These are phyloP conservation scores for Atta texana DNA, from an alignment of 1,140 invertebrate species.

Conservation along the genomic window DNA sequence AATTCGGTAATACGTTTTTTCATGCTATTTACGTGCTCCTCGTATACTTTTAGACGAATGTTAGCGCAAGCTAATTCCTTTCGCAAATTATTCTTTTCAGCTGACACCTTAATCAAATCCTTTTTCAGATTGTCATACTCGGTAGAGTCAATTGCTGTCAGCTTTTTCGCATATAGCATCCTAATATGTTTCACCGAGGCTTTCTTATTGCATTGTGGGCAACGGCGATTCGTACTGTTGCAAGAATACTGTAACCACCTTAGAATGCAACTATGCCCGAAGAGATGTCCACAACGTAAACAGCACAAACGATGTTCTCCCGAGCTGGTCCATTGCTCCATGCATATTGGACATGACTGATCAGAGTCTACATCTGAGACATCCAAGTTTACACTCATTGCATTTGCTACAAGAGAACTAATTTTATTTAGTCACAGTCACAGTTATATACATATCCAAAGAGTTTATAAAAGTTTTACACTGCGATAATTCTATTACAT, in stretches of 20 bases:
- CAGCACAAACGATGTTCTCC: slow-evolving; percentile 93
- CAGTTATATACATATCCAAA: not conserved
- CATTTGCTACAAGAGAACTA: slow-evolving; percentile 7
- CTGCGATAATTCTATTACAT: not conserved
- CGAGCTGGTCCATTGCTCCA: slow-evolving; percentile 94
- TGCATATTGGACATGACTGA: slow-evolving; percentile 94
- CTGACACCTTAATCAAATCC: slow-evolving; percentile 86
- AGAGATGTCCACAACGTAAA: slow-evolving; percentile 96
- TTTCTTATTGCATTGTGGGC: slow-evolving; percentile 95
- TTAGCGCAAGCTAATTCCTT: slow-evolving; percentile 83
- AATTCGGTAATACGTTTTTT: slow-evolving; percentile 81
- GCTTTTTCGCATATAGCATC: slow-evolving; percentile 89
- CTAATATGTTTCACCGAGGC: slow-evolving; percentile 91
- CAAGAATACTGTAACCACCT: slow-evolving; percentile 89
- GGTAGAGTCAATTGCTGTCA: slow-evolving; percentile 89
- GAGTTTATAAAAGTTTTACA: not conserved
- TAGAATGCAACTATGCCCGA: slow-evolving; percentile 94
- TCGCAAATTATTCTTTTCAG: slow-evolving; percentile 86
- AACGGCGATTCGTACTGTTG: slow-evolving; percentile 85
- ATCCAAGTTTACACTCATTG: slow-evolving; percentile 22
- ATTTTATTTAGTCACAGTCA: slow-evolving; percentile 8
- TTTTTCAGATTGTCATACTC: slow-evolving; percentile 88
- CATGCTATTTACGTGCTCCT: slow-evolving; percentile 83
- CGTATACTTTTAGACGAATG: slow-evolving; percentile 84
- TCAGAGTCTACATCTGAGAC: slow-evolving; percentile 87